Evolutionary conservation across 2,888 invertebrate genomes (phyloP).

Genomic region (Camptogramma bilineatum): DNA sequence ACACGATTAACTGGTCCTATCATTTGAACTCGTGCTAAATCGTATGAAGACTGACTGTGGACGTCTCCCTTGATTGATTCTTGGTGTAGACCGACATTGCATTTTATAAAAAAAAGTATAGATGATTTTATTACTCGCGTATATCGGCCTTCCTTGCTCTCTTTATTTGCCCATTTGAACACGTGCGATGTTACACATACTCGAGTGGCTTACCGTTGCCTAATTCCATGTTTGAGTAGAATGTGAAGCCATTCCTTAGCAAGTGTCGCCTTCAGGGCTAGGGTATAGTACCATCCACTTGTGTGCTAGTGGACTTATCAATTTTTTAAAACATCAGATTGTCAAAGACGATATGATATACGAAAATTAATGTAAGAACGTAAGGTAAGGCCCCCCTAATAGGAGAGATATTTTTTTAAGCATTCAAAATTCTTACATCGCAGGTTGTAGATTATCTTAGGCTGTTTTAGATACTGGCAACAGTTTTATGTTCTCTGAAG

Average conservation of each 20-base stretch:
- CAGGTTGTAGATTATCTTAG: slow-evolving; percentile 65
- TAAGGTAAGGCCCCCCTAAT: slow-evolving; percentile 84
- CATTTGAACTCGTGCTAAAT: slow-evolving; percentile 57
- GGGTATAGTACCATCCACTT: slow-evolving; percentile 62
- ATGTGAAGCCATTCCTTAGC: slow-evolving; percentile 54
- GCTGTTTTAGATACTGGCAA: slow-evolving; percentile 55
- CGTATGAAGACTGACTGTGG: slow-evolving; percentile 67
- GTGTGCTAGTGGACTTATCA: slow-evolving; percentile 68
- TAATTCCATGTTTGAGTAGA: slow-evolving; percentile 53
- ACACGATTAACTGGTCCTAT: slow-evolving; percentile 47
- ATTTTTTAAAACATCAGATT: slow-evolving; percentile 74
- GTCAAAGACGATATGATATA: slow-evolving; percentile 84
- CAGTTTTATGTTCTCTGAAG: slow-evolving; percentile 44
- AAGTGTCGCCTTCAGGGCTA: slow-evolving; percentile 68
- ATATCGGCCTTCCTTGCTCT: slow-evolving; percentile 76
- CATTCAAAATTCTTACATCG: slow-evolving; percentile 79
- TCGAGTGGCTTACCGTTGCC: slow-evolving; percentile 65
- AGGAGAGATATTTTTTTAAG: slow-evolving; percentile 84
- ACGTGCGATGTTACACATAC: slow-evolving; percentile 68
- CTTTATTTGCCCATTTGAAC: slow-evolving; percentile 72
- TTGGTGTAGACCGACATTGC: slow-evolving; percentile 73
- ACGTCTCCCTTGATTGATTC: slow-evolving; percentile 62
- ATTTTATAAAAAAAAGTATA: slow-evolving; percentile 73
- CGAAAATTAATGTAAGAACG: slow-evolving; percentile 80
- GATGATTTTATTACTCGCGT: slow-evolving; percentile 61